phyloP scores from a whole-genome alignment of 2,888 invertebrate species.

The Glyphotaelius pellucidus region DNA sequence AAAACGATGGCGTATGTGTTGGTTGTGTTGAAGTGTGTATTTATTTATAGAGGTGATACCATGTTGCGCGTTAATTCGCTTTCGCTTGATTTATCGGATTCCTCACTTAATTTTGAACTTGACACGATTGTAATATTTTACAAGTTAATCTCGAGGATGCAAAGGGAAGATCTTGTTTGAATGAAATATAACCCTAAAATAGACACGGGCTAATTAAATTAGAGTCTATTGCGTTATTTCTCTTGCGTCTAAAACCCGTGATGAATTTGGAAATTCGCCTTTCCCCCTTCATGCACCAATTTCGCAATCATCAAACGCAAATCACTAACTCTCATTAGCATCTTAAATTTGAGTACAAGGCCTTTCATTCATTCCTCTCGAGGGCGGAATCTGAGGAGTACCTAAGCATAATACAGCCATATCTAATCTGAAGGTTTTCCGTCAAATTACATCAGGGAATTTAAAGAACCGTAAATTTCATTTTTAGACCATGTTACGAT shows the following conservation, averaged over 20 bases:
- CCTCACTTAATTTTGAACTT: background rate
- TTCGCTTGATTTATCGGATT: background rate
- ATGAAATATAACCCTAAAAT: background rate
- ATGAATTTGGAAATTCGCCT: background rate
- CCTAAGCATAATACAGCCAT: background rate
- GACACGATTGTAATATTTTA: background rate
- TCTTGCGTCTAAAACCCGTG: background rate
- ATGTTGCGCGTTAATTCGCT: too few relatives aligned
- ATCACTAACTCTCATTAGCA: conserved; percentile 3
- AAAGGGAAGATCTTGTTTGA: background rate
- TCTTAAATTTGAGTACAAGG: conserved; percentile 8
- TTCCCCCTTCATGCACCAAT: background rate
- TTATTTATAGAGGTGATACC: too few relatives aligned
- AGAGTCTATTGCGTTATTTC: background rate
- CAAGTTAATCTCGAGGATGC: background rate
- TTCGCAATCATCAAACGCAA: conserved; percentile 14
- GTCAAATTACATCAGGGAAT: conserved; percentile 13
- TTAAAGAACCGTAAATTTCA: background rate
- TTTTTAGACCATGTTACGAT: too few relatives aligned
- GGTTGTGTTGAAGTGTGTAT: too few relatives aligned
- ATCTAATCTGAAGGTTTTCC: conserved; percentile 4
- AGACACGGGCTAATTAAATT: background rate
- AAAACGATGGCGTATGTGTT: too few relatives aligned
- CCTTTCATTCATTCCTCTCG: background rate
- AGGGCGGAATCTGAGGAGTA: background rate